Percentiles rank a stretch among this genome's conserved stretches.
Conservation (phyloP, 2,113 vertebrate species). For the Pollimyrus isidori region DNA sequence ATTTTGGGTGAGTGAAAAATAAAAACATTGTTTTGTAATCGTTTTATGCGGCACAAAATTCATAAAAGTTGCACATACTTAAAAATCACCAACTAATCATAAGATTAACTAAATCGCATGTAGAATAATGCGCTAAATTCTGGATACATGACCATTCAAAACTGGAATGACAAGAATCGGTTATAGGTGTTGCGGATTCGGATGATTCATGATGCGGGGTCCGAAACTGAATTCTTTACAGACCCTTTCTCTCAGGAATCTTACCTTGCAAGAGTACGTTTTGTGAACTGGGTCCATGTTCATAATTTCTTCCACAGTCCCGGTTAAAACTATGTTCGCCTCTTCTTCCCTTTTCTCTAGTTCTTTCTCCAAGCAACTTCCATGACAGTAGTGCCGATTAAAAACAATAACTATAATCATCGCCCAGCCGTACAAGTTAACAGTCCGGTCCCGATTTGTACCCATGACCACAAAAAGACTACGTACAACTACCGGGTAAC, state of each 20-base stretch:
- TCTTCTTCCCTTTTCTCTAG: constrained; percentile 81
- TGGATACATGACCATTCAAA: background rate
- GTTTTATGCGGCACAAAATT: background rate
- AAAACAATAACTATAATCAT: constrained; percentile 53
- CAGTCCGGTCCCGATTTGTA: constrained; percentile 39
- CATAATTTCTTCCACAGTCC: constrained; percentile 92
- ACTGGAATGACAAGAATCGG: background rate
- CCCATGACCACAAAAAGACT: constrained; percentile 40
- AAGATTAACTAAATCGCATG: background rate
- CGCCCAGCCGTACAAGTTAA: constrained; percentile 42
- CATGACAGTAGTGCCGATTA: constrained; percentile 48
- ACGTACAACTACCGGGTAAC: background rate
- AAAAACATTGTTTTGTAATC: background rate
- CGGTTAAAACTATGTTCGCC: constrained; percentile 88
- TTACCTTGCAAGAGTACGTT: constrained; percentile 96
- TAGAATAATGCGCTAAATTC: background rate
- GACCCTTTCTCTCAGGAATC: background rate
- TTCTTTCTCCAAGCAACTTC: constrained; percentile 76
- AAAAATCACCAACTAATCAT: background rate
- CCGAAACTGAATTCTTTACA: background rate
- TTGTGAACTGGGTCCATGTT: constrained; percentile 94
- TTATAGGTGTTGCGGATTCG: background rate
- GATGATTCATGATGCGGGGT: background rate
- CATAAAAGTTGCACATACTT: background rate
- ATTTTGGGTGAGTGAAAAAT: background rate